Evolutionary conservation across 2,888 invertebrate species (phyloP).

Genomic region (Thera britannica): DNA sequence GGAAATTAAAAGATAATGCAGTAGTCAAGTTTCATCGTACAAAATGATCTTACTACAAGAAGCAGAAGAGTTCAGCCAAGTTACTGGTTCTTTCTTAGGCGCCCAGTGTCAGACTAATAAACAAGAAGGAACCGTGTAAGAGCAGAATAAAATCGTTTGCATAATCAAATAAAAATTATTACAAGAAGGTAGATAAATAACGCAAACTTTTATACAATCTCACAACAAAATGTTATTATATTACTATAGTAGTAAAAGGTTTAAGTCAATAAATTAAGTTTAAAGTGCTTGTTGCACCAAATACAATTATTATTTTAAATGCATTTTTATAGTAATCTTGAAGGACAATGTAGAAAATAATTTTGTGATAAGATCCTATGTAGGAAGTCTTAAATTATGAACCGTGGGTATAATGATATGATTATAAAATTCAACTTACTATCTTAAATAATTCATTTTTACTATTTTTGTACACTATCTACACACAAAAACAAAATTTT

Average conservation of each 20-base stretch:
- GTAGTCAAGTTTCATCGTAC: background rate
- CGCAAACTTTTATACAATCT: slow-evolving; percentile 1
- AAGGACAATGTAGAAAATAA: slow-evolving; percentile 47
- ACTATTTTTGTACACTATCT: slow-evolving; percentile 81
- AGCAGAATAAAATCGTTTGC: background rate
- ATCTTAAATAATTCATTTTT: slow-evolving; percentile 69
- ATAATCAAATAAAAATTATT: background rate
- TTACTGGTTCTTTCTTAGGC: background rate
- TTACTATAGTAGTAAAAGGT: slow-evolving; percentile 15
- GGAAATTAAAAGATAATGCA: background rate
- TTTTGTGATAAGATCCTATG: slow-evolving; percentile 37
- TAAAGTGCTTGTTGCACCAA: slow-evolving; percentile 25
- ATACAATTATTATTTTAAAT: slow-evolving; percentile 19
- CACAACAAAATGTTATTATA: slow-evolving; percentile 11
- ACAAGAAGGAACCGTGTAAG: background rate
- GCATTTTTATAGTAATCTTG: slow-evolving; percentile 27
- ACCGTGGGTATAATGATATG: slow-evolving; percentile 76
- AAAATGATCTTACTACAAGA: background rate
- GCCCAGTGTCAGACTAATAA: no score
- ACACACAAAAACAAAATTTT: slow-evolving; percentile 71
- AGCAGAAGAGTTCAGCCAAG: background rate
- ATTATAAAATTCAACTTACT: slow-evolving; percentile 82
- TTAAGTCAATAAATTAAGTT: slow-evolving; percentile 25
- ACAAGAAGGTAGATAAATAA: background rate
- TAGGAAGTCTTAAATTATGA: slow-evolving; percentile 51